These are phyloP conservation scores for Mycetomoellerius zeteki DNA, from an alignment of 1,140 invertebrate species.

Conservation along the genomic window DNA sequence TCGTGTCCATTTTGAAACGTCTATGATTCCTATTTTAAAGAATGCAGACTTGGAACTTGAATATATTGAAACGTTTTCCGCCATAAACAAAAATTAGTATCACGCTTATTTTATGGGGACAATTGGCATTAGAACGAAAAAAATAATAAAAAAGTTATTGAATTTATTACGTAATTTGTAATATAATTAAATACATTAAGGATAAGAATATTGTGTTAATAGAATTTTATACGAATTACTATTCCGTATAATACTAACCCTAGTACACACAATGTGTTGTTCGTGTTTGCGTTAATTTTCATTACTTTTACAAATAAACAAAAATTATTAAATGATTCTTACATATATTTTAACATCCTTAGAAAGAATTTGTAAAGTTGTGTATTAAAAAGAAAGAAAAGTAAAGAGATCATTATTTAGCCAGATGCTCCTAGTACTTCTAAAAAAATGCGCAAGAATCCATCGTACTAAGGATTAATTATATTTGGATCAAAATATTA, in stretches of 20 bases:
- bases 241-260: neutral
- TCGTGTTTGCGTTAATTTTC: too few species aligned
- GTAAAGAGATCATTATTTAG: too few species aligned
- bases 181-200: conserved; percentile 15
- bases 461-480: neutral
- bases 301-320: too few species aligned
- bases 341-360: too few species aligned
- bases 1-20: conserved; percentile 28
- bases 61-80: neutral
- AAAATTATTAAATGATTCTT: too few species aligned
- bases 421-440: too few species aligned
- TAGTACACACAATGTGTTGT: too few species aligned
- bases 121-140: neutral
- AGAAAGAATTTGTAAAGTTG: too few species aligned
- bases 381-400: too few species aligned
- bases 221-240: neutral
- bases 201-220: neutral
- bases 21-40: conserved; percentile 4
- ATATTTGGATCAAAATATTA: neutral
- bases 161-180: too few species aligned
- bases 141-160: neutral
- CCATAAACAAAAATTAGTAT: neutral
- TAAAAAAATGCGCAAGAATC: too few species aligned
- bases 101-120: neutral
- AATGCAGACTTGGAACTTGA: neutral